A percentile compares a stretch with the other conserved stretches of the same genome.
phyloP scores from a whole-genome alignment of 1,140 invertebrate species.

The Hylaeus anthracinus region DNA sequence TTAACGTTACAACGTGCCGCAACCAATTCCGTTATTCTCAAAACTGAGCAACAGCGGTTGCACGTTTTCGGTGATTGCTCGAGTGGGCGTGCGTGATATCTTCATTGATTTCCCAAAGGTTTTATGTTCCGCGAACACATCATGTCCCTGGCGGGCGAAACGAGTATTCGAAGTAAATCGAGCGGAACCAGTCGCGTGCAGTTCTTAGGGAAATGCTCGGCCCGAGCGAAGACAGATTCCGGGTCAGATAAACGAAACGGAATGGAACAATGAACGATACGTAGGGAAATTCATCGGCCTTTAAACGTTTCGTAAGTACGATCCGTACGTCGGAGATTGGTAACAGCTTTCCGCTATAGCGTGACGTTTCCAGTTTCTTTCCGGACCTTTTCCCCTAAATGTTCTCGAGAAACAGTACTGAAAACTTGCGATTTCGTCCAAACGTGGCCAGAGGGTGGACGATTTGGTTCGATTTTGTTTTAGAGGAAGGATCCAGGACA shows the following conservation, averaged over 20 bases:
- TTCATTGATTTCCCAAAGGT: constrained; percentile 46
- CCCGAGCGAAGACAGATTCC: constrained; percentile 41
- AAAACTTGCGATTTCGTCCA: constrained; percentile 10
- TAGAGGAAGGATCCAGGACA: not conserved
- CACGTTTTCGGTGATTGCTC: not conserved
- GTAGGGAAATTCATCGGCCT: constrained; percentile 49
- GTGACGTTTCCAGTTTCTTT: not conserved
- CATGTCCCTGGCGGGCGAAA: constrained; percentile 31
- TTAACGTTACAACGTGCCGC: not conserved
- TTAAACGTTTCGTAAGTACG: constrained; percentile 56
- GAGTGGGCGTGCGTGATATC: not conserved
- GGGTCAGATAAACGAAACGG: constrained; percentile 38
- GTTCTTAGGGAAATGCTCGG: constrained; percentile 4
- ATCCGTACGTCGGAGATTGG: constrained; percentile 18
- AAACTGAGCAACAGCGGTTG: not conserved
- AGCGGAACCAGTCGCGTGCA: constrained; percentile 26
- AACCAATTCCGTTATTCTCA: constrained; percentile 8
- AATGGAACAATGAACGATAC: constrained; percentile 33
- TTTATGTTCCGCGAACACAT: constrained; percentile 36
- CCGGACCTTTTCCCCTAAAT: not conserved
- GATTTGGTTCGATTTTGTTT: not conserved
- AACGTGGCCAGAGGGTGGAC: not conserved
- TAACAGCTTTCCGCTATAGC: constrained; percentile 16
- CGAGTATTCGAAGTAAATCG: constrained; percentile 44
- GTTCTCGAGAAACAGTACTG: not conserved